These are phyloP conservation scores for Drosophila tanythrix DNA, from an alignment of 2,888 invertebrate genomes.

Conservation along the genomic window DNA sequence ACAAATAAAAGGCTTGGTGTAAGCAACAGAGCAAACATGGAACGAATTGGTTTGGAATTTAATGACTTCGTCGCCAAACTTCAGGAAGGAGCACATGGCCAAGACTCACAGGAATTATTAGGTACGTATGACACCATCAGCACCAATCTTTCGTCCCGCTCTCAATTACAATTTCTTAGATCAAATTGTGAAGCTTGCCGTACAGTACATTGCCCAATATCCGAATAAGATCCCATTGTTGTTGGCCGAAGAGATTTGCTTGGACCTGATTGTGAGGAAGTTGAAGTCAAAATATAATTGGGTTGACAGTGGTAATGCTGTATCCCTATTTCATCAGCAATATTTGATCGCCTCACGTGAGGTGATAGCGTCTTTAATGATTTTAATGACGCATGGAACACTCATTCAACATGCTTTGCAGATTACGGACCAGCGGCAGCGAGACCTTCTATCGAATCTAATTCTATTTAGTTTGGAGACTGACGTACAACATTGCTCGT, in stretches of 20 bases:
- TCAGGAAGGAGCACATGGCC: conserved; percentile 6
- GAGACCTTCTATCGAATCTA: conserved; percentile 37
- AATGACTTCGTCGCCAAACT: conserved; percentile 9
- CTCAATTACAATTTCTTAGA: conserved; percentile 13
- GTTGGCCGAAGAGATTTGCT: conserved; percentile 25
- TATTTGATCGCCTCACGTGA: conserved; percentile 18
- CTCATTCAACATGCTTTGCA: conserved; percentile 10
- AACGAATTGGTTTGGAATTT: conserved; percentile 10
- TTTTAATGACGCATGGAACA: background rate
- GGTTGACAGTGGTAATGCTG: background rate
- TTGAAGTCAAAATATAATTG: conserved; percentile 15
- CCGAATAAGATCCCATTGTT: conserved; percentile 13
- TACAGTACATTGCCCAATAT: conserved; percentile 36
- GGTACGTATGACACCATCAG: conserved; percentile 11
- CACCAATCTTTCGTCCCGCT: background rate
- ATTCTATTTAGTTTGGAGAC: conserved; percentile 29
- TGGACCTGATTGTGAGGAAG: conserved; percentile 29
- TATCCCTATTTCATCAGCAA: conserved; percentile 26
- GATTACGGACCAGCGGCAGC: conserved; percentile 27
- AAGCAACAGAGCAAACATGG: conserved; percentile 8
- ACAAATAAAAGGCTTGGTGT: background rate
- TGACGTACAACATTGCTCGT: conserved; percentile 1
- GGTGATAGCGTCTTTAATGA: conserved; percentile 21
- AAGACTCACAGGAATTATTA: conserved; percentile 24
- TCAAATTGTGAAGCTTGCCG: conserved; percentile 28